These are phyloP conservation scores for Eclectus roratus DNA, from an alignment of 2,113 vertebrate genomes.

Conservation along the genomic window DNA sequence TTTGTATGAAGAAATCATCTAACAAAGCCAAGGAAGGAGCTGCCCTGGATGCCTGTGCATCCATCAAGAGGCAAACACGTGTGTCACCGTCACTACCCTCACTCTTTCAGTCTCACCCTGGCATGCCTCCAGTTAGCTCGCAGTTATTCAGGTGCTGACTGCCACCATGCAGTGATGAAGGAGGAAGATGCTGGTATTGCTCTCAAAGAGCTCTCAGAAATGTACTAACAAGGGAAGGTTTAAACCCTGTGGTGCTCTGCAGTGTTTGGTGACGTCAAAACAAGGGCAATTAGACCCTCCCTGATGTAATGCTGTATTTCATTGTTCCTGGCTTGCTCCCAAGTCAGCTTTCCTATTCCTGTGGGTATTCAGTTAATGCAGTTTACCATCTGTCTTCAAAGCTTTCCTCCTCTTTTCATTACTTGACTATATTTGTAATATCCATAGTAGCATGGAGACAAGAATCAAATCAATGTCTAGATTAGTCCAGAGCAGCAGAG, in stretches of 20 bases:
- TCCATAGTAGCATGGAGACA: neutral
- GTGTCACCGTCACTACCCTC: accelerated
- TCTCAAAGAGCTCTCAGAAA: neutral
- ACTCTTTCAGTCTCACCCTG: neutral
- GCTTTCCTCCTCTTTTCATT: slow-evolving; percentile 24
- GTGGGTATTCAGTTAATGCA: slow-evolving; percentile 17
- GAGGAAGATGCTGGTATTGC: neutral
- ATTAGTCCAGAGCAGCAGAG: neutral
- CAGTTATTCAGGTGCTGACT: neutral
- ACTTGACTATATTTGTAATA: neutral
- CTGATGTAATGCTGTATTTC: neutral
- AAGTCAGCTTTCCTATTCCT: neutral
- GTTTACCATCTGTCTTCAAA: slow-evolving; percentile 41
- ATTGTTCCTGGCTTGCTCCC: neutral
- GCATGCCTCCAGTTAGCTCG: neutral
- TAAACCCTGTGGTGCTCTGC: neutral
- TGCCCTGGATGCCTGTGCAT: neutral
- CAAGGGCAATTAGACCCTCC: neutral
- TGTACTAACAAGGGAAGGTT: neutral
- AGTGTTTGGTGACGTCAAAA: neutral
- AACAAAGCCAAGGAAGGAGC: neutral
- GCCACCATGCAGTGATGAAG: neutral
- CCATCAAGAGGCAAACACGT: neutral
- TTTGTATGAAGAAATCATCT: neutral
- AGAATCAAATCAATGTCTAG: neutral